phyloP scores from a whole-genome alignment of 2,797 vertebrate genomes.

The Sebastes vulpes region DNA sequence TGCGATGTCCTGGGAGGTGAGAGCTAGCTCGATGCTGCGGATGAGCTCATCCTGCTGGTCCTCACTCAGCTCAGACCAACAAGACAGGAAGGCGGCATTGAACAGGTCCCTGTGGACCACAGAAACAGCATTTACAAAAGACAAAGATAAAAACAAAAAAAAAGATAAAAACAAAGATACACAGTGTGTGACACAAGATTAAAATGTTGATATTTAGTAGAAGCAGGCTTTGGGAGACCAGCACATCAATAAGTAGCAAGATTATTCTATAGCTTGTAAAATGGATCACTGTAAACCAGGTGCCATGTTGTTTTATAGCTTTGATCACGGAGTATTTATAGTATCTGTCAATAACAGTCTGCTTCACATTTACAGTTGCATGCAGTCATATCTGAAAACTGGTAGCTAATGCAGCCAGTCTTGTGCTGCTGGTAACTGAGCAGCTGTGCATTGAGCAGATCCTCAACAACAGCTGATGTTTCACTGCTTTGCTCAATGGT shows the following conservation, averaged over 20 bases:
- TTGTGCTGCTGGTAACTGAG: not conserved
- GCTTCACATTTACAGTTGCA: conserved; percentile 9
- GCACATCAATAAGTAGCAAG: not conserved
- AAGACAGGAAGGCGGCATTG: conserved; percentile 97
- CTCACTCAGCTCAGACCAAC: conserved; percentile 98
- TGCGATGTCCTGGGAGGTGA: conserved; percentile 98
- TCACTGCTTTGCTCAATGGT: not conserved
- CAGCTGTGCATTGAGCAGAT: no score
- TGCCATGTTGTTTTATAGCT: not conserved
- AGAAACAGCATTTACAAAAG: not conserved
- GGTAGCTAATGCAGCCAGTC: not conserved
- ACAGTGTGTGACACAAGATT: not conserved
- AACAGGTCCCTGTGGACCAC: conserved; percentile 91
- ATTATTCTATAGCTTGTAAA: not conserved
- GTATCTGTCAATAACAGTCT: not conserved
- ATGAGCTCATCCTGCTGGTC: conserved; percentile 99
- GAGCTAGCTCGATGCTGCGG: conserved; percentile 95
- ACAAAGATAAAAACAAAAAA: not conserved
- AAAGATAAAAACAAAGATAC: not conserved
- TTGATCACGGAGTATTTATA: not conserved
- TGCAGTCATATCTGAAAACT: conserved; percentile 18
- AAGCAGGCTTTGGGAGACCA: not conserved
- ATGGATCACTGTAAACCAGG: not conserved
- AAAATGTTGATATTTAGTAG: not conserved
- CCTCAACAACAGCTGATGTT: conserved; percentile 14